Base-by-base conservation (phyloP, 2,797 vertebrate species). In the Macropodus opercularis region DNA sequence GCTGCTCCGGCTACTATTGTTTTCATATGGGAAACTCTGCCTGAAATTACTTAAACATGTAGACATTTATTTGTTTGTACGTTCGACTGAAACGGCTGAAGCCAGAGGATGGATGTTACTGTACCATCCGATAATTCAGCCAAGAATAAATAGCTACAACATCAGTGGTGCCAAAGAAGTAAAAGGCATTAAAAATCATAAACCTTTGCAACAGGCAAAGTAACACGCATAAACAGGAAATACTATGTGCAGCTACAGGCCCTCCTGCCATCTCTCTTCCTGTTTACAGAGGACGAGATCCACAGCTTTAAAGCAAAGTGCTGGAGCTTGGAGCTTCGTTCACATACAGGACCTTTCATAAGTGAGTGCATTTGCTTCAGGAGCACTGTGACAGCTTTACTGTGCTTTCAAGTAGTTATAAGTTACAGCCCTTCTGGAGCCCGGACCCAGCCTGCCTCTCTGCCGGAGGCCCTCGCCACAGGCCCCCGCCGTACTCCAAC, bases 381-480 rank as follows among this genome's bases (percentile, higher is more conserved):
- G 85, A 88, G 85, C 80, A 81, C 26, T 41, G 36, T 85, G 90
- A 88, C 85, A 90, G 82, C 52, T 90, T 90, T 90, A 90, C 84
- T 77, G 79, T 75, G 29, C 75, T 67, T 67, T 80, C 73, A 70
- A 86, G 81, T 90, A 90, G 90, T 91, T 91, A 90, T 90, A 89
- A 90, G 87, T 84, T 83, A 57, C 81, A 88, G 83, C 84, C 85
- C 78, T 87, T 87, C 77, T 42, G 69, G 77, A 88, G 77, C 76
- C 75, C 72, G 70, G 69, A 63, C 56, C 63, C 42, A n/a, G 75
- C 53, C 59, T 49, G 47, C 63, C 72, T 68, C 57, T 74, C 56
- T 8, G 59, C 76, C 74, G 66, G 62, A 69, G 69, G 68, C 32
- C 73, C 70, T 63, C 71, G 15, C 66, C 63, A 36, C 70, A n/a